Percentiles rank a stretch among this genome's conserved stretches.
Conservation (phyloP, 1,140 invertebrate genomes). For the Fopius arisanus region DNA sequence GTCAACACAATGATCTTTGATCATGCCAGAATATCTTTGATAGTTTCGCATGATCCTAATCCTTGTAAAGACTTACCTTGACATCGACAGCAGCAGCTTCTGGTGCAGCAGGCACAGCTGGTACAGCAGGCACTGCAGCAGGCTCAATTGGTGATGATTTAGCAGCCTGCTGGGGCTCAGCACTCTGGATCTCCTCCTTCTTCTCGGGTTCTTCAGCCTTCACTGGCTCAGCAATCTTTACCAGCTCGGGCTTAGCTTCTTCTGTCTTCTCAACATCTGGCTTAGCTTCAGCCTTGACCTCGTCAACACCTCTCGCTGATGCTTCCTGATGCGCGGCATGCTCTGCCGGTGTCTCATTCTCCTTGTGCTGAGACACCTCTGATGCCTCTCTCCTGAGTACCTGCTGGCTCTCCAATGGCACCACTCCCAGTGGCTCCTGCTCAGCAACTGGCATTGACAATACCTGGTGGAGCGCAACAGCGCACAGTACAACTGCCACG, state of each 20-base stretch:
- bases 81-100: no score
- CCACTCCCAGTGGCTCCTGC: slow-evolving; percentile 25
- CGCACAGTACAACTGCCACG: slow-evolving; percentile 47
- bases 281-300: slow-evolving; percentile 24
- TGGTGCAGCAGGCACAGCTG: no score
- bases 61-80: no score
- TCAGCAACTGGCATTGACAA: slow-evolving; percentile 53
- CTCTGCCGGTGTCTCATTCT: slow-evolving; percentile 7
- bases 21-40: no score
- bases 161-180: background rate
- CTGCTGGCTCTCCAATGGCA: slow-evolving; percentile 30
- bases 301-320: slow-evolving; percentile 16
- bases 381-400: slow-evolving; percentile 15
- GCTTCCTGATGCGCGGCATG: slow-evolving; percentile 1
- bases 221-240: slow-evolving; percentile 19
- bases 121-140: no score
- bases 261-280: slow-evolving; percentile 23
- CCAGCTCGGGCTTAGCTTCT: slow-evolving; percentile 5
- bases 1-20: background rate
- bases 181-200: background rate
- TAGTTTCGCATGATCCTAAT: no score
- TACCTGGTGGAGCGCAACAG: slow-evolving; percentile 44
- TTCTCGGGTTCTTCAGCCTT: slow-evolving; percentile 26
- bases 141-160: background rate
- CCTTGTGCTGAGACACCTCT: slow-evolving; percentile 6